Percentiles rank a stretch among this genome's conserved stretches.
phyloP scores from a whole-genome alignment of 2,797 vertebrate genomes.

The Dendrocincla fuliginosa region DNA sequence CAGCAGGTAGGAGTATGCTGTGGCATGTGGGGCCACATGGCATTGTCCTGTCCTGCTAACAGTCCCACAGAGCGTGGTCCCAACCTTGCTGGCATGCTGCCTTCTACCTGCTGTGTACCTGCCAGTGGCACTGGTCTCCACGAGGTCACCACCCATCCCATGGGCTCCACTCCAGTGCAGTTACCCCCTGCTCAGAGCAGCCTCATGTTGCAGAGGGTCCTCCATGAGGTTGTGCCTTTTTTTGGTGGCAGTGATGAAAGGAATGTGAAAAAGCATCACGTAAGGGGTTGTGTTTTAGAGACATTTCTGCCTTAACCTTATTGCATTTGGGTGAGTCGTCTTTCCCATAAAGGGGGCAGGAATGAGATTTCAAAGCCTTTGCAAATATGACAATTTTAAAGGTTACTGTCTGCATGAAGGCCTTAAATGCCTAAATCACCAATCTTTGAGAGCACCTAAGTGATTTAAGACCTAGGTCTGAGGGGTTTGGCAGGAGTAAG shows the following conservation, averaged over 20 bases:
- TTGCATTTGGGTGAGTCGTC: not conserved
- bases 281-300: not conserved
- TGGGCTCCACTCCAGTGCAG: not conserved
- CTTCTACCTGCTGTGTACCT: not conserved
- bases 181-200: not conserved
- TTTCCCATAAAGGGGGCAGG: rapidly evolving
- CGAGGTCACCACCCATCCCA: not conserved
- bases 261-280: not conserved
- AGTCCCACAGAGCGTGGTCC: not conserved
- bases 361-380: not conserved
- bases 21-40: rapidly evolving
- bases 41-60: not conserved
- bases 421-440: not conserved
- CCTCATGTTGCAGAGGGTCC: not conserved
- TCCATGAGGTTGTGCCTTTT: not conserved
- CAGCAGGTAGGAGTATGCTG: not conserved
- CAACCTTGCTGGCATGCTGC: rapidly evolving
- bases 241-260: not conserved
- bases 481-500: not conserved
- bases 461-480: not conserved
- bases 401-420: not conserved
- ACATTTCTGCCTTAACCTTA: not conserved
- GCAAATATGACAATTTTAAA: not conserved
- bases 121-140: not conserved
- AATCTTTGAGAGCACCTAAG: not conserved